Conservation (phyloP, 2,113 vertebrate genomes). For the Cyphotilapia sp. region DNA sequence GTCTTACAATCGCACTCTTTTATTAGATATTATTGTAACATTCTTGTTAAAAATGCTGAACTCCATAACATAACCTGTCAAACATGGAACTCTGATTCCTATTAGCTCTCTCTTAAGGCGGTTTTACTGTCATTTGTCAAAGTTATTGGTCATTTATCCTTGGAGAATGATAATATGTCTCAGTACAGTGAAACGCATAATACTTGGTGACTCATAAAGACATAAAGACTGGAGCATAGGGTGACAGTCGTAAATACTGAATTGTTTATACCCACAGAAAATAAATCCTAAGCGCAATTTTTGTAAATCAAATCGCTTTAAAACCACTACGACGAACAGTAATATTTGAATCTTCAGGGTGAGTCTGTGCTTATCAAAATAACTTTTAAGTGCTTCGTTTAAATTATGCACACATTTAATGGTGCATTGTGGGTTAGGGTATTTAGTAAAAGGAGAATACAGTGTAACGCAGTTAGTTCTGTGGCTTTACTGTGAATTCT, state of each 20-base stretch:
- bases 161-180: constrained; percentile 27
- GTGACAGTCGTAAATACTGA: constrained; percentile 47
- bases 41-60: constrained; percentile 60
- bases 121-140: constrained; percentile 64
- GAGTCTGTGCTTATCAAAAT: background rate
- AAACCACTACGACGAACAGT: constrained; percentile 1
- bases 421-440: background rate
- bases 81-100: constrained; percentile 52
- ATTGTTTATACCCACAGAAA: constrained; percentile 47
- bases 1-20: constrained; percentile 17
- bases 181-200: constrained; percentile 32
- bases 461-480: background rate
- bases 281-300: constrained; percentile 20
- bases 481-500: background rate
- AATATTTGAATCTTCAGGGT: background rate
- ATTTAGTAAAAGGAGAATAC: background rate
- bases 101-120: constrained; percentile 55
- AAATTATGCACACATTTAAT: background rate
- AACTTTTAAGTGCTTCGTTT: constrained; percentile 9
- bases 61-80: constrained; percentile 42
- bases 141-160: constrained; percentile 62
- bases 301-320: constrained; percentile 32
- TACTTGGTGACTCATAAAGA: constrained; percentile 41
- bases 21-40: constrained; percentile 50
- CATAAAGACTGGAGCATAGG: constrained; percentile 35